These are phyloP conservation scores for Rotaria magnacalcarata DNA, from an alignment of 2,888 invertebrate species.

Conservation along the genomic window DNA sequence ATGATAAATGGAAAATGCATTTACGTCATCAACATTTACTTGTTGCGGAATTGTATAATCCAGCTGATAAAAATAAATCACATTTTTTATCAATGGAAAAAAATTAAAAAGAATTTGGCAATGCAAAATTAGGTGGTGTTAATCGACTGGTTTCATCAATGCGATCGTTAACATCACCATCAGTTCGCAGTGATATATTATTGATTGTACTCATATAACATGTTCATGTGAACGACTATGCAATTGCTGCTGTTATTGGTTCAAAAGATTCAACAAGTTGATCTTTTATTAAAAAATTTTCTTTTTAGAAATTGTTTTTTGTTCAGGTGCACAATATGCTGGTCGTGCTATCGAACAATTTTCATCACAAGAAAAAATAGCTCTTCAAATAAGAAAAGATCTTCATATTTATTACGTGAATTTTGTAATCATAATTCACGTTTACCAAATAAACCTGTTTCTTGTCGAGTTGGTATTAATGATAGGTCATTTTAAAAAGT, in stretches of 20 bases:
- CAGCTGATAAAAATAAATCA: neutral
- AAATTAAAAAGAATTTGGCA: neutral
- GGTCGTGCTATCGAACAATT: slow-evolving; percentile 24
- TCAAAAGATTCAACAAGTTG: neutral
- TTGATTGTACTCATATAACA: neutral
- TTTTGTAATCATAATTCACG: neutral
- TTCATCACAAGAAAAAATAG: slow-evolving; percentile 23
- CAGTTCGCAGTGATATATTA: neutral
- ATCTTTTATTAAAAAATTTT: neutral
- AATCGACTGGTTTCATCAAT: neutral
- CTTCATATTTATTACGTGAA: neutral
- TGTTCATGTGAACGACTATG: slow-evolving; percentile 8
- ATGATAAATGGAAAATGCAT: neutral
- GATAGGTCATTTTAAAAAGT: neutral
- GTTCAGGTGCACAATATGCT: slow-evolving; percentile 27
- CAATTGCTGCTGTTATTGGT: neutral
- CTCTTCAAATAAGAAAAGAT: slow-evolving; percentile 19
- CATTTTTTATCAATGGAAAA: slow-evolving; percentile 11
- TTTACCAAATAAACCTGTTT: slow-evolving; percentile 31
- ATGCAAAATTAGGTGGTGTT: slow-evolving; percentile 33
- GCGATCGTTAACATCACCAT: slow-evolving; percentile 17
- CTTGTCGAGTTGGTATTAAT: neutral
- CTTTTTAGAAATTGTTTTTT: too few relatives aligned
- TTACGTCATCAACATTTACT: slow-evolving; percentile 30
- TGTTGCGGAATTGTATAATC: neutral